Evolutionary conservation across 30 jellyfish, hydroid and myxozoan genomes (phyloP).

Genomic region (Hydractinia symbiolongicarpus): DNA sequence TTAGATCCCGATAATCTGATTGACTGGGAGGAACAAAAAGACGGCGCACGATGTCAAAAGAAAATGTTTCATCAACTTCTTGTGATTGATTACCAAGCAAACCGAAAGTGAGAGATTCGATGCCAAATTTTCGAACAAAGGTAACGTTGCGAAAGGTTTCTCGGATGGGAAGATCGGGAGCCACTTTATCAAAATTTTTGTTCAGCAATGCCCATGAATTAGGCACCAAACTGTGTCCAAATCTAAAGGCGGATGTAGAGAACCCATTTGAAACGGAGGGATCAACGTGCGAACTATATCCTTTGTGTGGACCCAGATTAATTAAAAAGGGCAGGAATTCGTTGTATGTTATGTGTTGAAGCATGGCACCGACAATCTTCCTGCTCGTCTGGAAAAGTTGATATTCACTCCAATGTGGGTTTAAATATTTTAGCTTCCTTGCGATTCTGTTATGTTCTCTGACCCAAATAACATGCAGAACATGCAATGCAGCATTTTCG

Average conservation of each 20-base stretch:
- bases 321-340: slow-evolving; percentile 14
- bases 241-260: slow-evolving; percentile 37
- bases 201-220: slow-evolving; percentile 20
- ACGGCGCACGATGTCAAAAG: background rate
- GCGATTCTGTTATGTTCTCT: slow-evolving; percentile 48
- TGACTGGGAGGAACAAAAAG: slow-evolving; percentile 13
- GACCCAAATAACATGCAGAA: slow-evolving; percentile 31
- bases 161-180: background rate
- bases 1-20: slow-evolving; percentile 14
- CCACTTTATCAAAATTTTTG: background rate
- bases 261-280: slow-evolving; percentile 18
- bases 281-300: slow-evolving; percentile 24
- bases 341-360: slow-evolving; percentile 33
- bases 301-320: slow-evolving; percentile 2
- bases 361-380: slow-evolving; percentile 30
- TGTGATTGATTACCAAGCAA: slow-evolving; percentile 25
- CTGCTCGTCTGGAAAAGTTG: slow-evolving; percentile 23
- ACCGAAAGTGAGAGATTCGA: slow-evolving; percentile 21
- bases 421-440: background rate
- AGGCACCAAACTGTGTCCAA: slow-evolving; percentile 33
- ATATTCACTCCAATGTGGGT: slow-evolving; percentile 40
- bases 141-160: slow-evolving; percentile 5
- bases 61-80: background rate
- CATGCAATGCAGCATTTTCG: slow-evolving; percentile 14
- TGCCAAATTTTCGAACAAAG: slow-evolving; percentile 6